phyloP scores from a whole-genome alignment of 2,113 vertebrate species.

The Struthio camelus region DNA sequence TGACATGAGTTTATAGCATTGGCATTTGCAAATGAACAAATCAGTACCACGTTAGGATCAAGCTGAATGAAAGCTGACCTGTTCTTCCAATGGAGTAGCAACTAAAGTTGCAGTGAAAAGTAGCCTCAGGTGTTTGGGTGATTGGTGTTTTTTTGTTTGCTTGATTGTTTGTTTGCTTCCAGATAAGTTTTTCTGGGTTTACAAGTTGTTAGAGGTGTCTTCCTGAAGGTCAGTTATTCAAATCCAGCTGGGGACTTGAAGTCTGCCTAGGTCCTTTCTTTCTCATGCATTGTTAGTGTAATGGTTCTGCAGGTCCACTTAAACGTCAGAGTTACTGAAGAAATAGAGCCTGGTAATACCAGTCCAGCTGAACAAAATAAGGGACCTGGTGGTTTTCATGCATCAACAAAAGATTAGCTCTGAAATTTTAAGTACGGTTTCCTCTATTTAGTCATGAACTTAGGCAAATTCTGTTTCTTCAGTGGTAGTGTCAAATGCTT shows the following conservation, averaged over 20 bases:
- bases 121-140: not conserved
- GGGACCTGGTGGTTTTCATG: not conserved
- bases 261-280: not conserved
- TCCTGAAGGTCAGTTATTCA: not conserved
- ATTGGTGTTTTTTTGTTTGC: not conserved
- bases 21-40: not conserved
- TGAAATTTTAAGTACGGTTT: not conserved
- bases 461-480: not conserved
- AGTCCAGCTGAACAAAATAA: not conserved
- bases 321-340: not conserved
- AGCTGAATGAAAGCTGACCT: not conserved
- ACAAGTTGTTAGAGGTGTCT: not conserved
- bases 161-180: not conserved
- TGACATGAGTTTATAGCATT: not conserved
- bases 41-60: fast-evolving
- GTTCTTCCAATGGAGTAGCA: not conserved
- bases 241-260: not conserved
- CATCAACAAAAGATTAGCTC: not conserved
- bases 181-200: not conserved
- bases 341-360: not conserved
- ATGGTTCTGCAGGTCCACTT: not conserved
- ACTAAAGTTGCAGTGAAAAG: not conserved
- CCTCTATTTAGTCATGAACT: not conserved
- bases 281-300: not conserved
- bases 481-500: not conserved